Conservation (phyloP, 2,888 invertebrate genomes). For the Megamerina dolium region DNA sequence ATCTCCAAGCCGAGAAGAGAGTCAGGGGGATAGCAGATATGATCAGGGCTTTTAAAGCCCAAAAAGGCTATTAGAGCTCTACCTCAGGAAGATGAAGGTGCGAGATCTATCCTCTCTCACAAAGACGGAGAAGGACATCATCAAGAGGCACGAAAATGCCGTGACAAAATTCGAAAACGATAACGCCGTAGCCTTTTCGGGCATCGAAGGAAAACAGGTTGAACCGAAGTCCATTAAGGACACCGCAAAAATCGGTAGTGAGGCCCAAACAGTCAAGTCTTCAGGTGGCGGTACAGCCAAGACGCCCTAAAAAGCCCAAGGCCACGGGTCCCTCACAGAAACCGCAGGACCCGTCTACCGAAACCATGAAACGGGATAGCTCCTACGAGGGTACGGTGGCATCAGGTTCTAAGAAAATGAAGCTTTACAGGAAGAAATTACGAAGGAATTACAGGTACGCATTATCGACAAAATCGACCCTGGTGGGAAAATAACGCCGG, state of each 20-base stretch:
- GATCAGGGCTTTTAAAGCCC: too few species aligned
- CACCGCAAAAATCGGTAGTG: not conserved
- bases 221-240: not conserved
- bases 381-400: not conserved
- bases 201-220: not conserved
- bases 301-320: not conserved
- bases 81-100: not conserved
- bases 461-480: conserved; percentile 1
- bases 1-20: too few species aligned
- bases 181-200: not conserved
- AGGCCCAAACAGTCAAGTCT: not conserved
- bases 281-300: not conserved
- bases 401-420: not conserved
- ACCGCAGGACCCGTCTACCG: not conserved
- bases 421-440: not conserved
- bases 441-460: not conserved
- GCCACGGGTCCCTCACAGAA: not conserved
- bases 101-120: not conserved
- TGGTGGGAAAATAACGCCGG: conserved; percentile 1
- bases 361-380: not conserved
- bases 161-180: not conserved
- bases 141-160: not conserved
- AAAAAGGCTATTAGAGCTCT: too few species aligned
- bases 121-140: not conserved
- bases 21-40: too few species aligned